phyloP scores from a whole-genome alignment of 2,113 vertebrate species.

The Eulemur macaco region DNA sequence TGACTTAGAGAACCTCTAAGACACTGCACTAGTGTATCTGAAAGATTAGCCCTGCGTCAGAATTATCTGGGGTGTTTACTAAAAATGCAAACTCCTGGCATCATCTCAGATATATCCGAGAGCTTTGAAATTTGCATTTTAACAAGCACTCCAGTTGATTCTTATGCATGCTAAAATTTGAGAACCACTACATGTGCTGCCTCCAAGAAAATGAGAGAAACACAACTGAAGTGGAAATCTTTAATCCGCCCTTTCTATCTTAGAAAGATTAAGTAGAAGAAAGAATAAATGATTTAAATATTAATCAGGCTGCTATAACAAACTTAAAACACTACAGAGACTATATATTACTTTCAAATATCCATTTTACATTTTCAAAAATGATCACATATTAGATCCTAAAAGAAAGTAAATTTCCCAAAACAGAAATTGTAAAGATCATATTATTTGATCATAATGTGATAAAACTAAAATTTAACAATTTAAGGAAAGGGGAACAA shows the following conservation, averaged over 20 bases:
- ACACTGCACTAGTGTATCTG: background rate
- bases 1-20: background rate
- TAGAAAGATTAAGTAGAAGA: slow-evolving; percentile 25
- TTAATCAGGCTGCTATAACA: background rate
- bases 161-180: slow-evolving; percentile 34
- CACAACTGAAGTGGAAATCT: slow-evolving; percentile 46
- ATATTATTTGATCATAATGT: slow-evolving; percentile 5
- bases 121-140: slow-evolving; percentile 53
- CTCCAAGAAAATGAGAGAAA: slow-evolving; percentile 41
- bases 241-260: background rate
- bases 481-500: background rate
- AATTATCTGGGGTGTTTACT: background rate
- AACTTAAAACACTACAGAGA: slow-evolving; percentile 18
- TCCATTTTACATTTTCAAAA: slow-evolving; percentile 8
- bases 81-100: background rate
- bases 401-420: slow-evolving; percentile 41
- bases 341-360: background rate
- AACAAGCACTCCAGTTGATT: background rate
- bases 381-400: background rate
- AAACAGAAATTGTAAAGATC: background rate
- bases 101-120: slow-evolving; percentile 33
- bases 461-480: slow-evolving; percentile 14
- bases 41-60: background rate
- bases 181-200: background rate
- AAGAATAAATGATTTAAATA: slow-evolving; percentile 42